Evolutionary conservation across 92 coral and sea anemone species (phyloP).

Genomic region (Nematostella vectensis): DNA sequence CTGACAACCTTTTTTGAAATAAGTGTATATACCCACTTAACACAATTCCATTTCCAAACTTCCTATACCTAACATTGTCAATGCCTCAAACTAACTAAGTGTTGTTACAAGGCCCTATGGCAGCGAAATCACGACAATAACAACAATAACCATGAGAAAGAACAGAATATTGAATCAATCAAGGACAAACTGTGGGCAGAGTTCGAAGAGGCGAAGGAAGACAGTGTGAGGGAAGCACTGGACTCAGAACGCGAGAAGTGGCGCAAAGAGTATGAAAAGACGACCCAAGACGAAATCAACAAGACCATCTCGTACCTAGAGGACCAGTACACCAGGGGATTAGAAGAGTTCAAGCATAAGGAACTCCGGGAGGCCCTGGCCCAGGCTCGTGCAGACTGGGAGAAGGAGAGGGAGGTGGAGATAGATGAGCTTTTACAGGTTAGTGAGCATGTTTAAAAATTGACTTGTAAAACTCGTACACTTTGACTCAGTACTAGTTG

Average conservation of each 20-base stretch:
- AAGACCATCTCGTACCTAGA: conserved; percentile 76
- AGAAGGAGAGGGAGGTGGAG: conserved; percentile 49
- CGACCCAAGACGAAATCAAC: conserved; percentile 61
- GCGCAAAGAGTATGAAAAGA: conserved; percentile 51
- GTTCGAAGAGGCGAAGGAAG: conserved; percentile 63
- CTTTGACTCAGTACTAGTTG: no score
- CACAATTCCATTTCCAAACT: no score
- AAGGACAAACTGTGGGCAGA: conserved; percentile 56
- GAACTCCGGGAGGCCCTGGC: conserved; percentile 68
- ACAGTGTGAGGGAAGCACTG: conserved; percentile 46
- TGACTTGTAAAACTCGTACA: no score
- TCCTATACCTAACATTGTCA: no score
- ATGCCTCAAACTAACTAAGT: no score
- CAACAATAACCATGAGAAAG: conserved; percentile 15
- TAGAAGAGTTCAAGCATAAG: conserved; percentile 89
- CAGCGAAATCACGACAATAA: conserved; percentile 20
- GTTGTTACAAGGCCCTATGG: conserved; percentile 21
- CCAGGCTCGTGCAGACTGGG: conserved; percentile 75
- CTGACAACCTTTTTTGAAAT: no score
- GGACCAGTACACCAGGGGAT: conserved; percentile 73
- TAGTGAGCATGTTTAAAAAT: no score
- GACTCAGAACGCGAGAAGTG: conserved; percentile 61
- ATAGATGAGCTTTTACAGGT: conserved; percentile 57
- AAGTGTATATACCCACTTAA: no score
- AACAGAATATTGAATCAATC: conserved; percentile 32